phyloP scores from a whole-genome alignment of 2,888 invertebrate genomes.

The Coleophora deauratella region DNA sequence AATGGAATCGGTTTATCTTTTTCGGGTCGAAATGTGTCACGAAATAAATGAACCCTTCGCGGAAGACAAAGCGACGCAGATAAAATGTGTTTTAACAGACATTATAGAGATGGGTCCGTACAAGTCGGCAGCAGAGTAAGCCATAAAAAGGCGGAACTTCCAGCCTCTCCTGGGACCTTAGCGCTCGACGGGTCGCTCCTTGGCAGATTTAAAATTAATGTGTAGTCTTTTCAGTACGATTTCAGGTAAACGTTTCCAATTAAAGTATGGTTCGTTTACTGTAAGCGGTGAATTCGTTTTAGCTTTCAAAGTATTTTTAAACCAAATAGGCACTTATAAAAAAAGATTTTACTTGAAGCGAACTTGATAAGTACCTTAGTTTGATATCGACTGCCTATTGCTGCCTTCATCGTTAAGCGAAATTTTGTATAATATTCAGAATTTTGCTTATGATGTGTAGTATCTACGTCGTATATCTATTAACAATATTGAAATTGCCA shows the following conservation, averaged over 20 bases:
- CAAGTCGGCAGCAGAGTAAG: constrained; percentile 43
- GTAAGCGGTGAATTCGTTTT: too few relatives aligned
- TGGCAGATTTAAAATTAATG: constrained; percentile 47
- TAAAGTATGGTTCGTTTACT: too few relatives aligned
- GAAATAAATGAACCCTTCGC: constrained; percentile 62
- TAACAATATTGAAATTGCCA: too few relatives aligned
- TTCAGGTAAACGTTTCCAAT: constrained; percentile 6
- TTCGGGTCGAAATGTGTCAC: constrained; percentile 57
- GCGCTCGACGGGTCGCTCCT: constrained; percentile 25
- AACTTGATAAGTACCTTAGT: too few relatives aligned
- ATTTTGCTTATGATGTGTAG: too few relatives aligned
- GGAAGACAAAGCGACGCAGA: constrained; percentile 64
- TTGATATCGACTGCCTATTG: too few relatives aligned
- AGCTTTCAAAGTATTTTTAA: too few relatives aligned
- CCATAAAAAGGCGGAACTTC: constrained; percentile 54
- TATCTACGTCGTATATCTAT: too few relatives aligned
- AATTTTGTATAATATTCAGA: too few relatives aligned
- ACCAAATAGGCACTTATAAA: too few relatives aligned
- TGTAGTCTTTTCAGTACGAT: constrained; percentile 38
- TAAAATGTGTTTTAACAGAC: constrained; percentile 67
- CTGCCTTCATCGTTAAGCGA: too few relatives aligned
- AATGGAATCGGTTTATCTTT: constrained; percentile 45
- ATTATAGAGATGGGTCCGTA: constrained; percentile 52
- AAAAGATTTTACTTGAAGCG: too few relatives aligned
- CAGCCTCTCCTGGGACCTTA: constrained; percentile 40